Base-by-base conservation (phyloP, 2,113 vertebrate genomes). In the Scortum barcoo region DNA sequence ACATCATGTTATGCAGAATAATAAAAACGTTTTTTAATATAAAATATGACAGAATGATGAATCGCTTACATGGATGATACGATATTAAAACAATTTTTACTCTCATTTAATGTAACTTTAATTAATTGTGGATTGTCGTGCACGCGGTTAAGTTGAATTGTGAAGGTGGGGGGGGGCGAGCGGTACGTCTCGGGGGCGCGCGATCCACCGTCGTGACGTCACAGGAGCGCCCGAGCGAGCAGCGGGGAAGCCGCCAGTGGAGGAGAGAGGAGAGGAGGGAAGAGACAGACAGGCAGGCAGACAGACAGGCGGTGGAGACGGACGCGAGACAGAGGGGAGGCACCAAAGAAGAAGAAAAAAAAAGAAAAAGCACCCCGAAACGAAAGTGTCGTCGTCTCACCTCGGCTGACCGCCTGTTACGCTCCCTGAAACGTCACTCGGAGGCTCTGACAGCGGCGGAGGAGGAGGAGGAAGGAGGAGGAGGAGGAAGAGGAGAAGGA, bases 191-290 rank as follows among this genome's bases (percentile, higher is more conserved):
- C 80, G 85, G 78, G 84, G 66, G 76, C 89, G 88, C 91, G 88
- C 90, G 8, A 75, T 66, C 51, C 44, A 24, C 66, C 88, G 88
- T 76, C 26, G 2, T 93, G 90, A 93, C 91, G 91, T 93, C 89
- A 93, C 71, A 53, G 81, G 78, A 89, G 90, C 86, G 88, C 83
- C 79, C 63, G 72, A 73, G 84, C 63, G 72, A 73, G 84, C 89
- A 65, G 62, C 46, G 80, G 89, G 90, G 89, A 89, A 90, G 91
- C 89, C 90, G 72, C 88, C 83, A 84, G 88, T 84, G 85, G 78
- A 6, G n/a, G 77, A 90, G 84, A 85, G 75, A 85, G 78, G 89
- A 63, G 72, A 89, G 85, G 82, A 92, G 77, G 85, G 85, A 82
- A 62, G n/a, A n/a, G n/a, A n/a, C n/a, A 83, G 79, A 73, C 2